Base-by-base conservation (phyloP, 2,888 invertebrate species). In the Zelleria hepariella region DNA sequence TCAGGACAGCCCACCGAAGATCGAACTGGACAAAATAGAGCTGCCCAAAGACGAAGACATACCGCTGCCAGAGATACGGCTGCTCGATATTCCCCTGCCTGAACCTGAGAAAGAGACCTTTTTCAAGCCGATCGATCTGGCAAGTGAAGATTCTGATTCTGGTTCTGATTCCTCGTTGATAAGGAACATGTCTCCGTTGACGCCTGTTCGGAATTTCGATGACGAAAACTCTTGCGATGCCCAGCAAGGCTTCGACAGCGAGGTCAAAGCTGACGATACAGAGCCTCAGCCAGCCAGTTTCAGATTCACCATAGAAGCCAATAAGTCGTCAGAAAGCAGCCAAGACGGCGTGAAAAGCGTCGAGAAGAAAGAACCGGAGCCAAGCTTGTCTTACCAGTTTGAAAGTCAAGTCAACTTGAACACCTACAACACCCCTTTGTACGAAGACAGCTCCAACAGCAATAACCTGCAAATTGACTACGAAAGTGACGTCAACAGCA, bases 201-300 rank as follows among this genome's bases (percentile, higher is more conserved):
- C 88, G 5, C 88, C 88, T 7, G 85, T 89, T 48, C 76, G 87
- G 58, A 87, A 86, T 68, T 88, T 79, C 47, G 83, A 85, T 63
- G 86, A 86, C 64, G 88, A 88, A 65, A 87, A 89, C 60, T 89
- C 88, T 0, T 86, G 79, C 66, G 88, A 89, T 57, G 88, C 88
- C 1, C 87, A 87, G 64, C 88, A 86, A 68, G 87, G 78, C 1
- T 89, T 86, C 59, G 87, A 88, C 47, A 70, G 62, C 57, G 74
- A 76, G 52, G 80, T 76, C 1, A 79, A 73, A 58, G 79, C n/a
- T n/a, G 24, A 53, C 15, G 53, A 53, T 5, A 10, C 5, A 1
- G 23, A 53, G 5, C 21, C 21, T n/a, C n/a, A 23, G n/a, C 53
- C 53, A n/a, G 24, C 24, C 65, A 68, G 80, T 0, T 87, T 88